Evolutionary conservation across 2,888 invertebrate genomes (phyloP), one percentile per base, ranked within the genome.

Genomic region (Drosophila mercatorum): DNA sequence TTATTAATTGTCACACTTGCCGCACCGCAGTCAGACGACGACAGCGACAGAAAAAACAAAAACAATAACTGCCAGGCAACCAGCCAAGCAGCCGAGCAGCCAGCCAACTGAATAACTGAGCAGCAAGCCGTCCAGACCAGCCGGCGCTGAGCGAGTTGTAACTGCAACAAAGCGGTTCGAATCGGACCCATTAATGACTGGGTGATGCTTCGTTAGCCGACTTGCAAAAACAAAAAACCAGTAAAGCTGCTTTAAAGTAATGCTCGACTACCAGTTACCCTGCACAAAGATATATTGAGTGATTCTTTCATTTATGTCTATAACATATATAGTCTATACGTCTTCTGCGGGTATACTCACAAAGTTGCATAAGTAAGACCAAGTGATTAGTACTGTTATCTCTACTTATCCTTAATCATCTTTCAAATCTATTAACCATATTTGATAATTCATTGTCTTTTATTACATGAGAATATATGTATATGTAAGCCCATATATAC

Each of bases 111-210:
- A 28, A 52, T 59, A 55, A 40, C 58, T 53, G 57, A 36, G 46
- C 56, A 49, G 55, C n/a, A 60, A 56, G 43, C 59, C 66, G 58
- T 63, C 67, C 75, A 83, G 83, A 84, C 88, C 34, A 63, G 68
- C 69, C 72, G 90, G 59, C 80, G 80, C 74, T 72, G 59, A 82
- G 47, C 90, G 56, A 75, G 90, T 78, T 86, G 65, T 66, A 78
- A 77, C 90, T 75, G 90, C 80, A 71, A 58, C 60, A 57, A 86
- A 81, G 88, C 76, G 79, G 85, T 80, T 86, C 43, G 55, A 59
- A 53, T 76, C 79, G 55, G 76, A 59, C 66, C 53, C 51, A 63
- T 57, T 58, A 69, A 78, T 67, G 79, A 78, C 73, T 43, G 47
- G 47, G 31, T 44, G 58, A 61, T 58, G 63, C 49, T 78, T 66